These are phyloP conservation scores for Halocynthia aurantium DNA, from an alignment of 23 tunicate species.

Conservation along the genomic window DNA sequence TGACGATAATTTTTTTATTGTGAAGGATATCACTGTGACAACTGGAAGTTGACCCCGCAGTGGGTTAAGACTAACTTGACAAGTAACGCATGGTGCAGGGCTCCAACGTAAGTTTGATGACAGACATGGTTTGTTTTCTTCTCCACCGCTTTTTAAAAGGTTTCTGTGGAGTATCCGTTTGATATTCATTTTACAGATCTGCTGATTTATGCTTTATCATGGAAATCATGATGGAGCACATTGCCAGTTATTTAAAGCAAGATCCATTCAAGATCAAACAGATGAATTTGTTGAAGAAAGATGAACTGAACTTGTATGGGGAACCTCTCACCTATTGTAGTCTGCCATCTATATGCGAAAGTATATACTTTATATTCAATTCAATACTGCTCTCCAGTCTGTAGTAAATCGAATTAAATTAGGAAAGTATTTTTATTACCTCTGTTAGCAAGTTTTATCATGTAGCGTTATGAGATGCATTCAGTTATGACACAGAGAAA, in stretches of 20 bases:
- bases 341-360: neutral
- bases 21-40: constrained; percentile 75
- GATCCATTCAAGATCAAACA: constrained; percentile 22
- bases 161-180: no score
- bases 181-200: neutral
- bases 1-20: neutral
- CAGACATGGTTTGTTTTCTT: no score
- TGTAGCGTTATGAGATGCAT: no score
- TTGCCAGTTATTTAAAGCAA: constrained; percentile 1
- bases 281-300: constrained; percentile 8
- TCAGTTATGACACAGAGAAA: no score
- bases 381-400: neutral
- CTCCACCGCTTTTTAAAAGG: no score
- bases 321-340: constrained; percentile 6
- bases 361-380: neutral
- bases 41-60: constrained; percentile 28
- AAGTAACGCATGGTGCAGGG: constrained; percentile 68
- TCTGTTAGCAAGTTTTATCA: no score
- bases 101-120: constrained; percentile 22
- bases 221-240: constrained; percentile 13
- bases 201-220: constrained; percentile 1
- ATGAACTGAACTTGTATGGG: neutral
- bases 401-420: neutral
- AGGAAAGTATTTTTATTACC: no score
- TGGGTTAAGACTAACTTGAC: constrained; percentile 67